phyloP scores from a whole-genome alignment of 2,113 vertebrate species.

The Acrocephalus arundinaceus region DNA sequence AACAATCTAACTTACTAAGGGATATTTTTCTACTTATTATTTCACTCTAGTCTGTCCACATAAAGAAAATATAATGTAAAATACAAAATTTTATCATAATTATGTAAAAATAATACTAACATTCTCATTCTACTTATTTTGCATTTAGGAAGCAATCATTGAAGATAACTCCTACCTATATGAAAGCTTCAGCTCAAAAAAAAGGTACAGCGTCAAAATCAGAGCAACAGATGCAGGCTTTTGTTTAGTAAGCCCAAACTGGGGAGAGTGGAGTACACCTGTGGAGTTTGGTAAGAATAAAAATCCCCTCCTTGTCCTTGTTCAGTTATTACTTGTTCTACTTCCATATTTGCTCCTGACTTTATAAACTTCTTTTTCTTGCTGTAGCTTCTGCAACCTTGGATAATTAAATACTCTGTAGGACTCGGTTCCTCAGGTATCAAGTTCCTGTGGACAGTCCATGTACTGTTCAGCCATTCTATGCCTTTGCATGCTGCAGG shows the following conservation, averaged over 20 bases:
- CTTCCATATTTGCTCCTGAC: not conserved
- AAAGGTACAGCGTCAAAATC: conserved; percentile 23
- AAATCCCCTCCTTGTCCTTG: not conserved
- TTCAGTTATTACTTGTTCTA: not conserved
- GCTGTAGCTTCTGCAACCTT: not conserved
- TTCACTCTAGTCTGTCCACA: not conserved
- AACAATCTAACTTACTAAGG: not conserved
- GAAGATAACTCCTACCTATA: not conserved
- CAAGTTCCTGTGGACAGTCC: not conserved
- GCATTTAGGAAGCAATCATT: not conserved
- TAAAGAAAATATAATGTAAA: not conserved
- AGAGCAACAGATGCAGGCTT: not conserved
- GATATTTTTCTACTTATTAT: not conserved
- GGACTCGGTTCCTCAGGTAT: not conserved
- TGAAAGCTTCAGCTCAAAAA: not conserved
- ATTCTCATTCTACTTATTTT: not conserved
- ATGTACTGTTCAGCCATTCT: accelerated
- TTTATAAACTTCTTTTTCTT: not conserved
- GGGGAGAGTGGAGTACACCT: conserved; percentile 55
- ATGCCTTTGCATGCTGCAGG: not conserved
- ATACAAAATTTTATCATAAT: not conserved
- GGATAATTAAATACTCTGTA: not conserved
- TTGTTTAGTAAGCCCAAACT: not conserved
- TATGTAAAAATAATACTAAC: not conserved
- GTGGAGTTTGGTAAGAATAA: conserved; percentile 54